These are phyloP conservation scores for Sylvia borin DNA, from an alignment of 2,797 vertebrate species.

Conservation along the genomic window DNA sequence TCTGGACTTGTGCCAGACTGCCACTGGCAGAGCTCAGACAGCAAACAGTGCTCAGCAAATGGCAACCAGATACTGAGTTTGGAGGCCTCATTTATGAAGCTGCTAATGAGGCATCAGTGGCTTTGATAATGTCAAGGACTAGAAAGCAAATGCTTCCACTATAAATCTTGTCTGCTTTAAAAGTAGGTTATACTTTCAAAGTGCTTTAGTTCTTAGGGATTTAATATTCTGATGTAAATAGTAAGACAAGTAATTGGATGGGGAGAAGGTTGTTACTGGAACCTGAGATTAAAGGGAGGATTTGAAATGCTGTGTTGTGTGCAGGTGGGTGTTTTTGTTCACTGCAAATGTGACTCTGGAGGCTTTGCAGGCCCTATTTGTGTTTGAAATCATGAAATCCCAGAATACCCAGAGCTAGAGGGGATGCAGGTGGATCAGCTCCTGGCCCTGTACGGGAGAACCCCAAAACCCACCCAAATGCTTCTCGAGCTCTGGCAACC, in stretches of 20 bases:
- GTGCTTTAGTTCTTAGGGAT: constrained; percentile 39
- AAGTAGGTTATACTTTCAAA: constrained; percentile 42
- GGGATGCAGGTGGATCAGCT: not conserved
- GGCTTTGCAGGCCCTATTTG: not conserved
- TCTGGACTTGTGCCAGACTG: not conserved
- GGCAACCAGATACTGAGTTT: not conserved
- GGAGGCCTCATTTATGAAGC: not conserved
- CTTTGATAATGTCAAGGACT: not conserved
- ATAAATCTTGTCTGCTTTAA: constrained; percentile 16
- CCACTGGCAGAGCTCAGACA: not conserved
- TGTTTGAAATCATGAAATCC: not conserved
- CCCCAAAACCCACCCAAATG: not conserved
- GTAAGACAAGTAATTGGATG: constrained; percentile 49
- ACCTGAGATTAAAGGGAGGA: constrained; percentile 61
- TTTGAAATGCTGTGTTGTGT: not conserved
- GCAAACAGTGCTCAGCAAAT: not conserved
- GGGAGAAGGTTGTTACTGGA: constrained; percentile 44
- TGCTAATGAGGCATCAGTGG: not conserved
- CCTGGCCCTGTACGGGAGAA: not conserved
- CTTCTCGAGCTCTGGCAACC: not conserved
- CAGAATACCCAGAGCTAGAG: not conserved
- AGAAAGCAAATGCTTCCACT: not conserved
- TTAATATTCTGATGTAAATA: constrained; percentile 44
- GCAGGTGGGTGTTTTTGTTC: not conserved
- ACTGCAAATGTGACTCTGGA: not conserved